Conservation (phyloP, 2,797 vertebrate genomes). For the Sus cebifrons region DNA sequence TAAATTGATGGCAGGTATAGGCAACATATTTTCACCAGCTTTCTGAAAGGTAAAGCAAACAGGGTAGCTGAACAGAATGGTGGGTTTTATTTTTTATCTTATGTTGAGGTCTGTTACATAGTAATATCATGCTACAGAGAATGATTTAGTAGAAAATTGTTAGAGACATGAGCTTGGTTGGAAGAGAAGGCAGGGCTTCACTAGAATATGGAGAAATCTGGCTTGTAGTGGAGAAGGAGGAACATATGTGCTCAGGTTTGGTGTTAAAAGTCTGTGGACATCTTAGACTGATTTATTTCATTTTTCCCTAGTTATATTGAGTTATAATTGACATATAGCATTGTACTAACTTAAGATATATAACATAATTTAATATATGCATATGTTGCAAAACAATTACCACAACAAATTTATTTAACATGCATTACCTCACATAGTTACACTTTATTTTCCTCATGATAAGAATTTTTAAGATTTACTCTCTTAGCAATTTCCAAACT, state of each 20-base stretch:
- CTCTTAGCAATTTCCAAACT: not conserved
- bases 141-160: slow-evolving; percentile 9
- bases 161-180: not conserved
- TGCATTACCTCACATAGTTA: not conserved
- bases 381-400: not conserved
- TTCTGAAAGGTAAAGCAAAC: not conserved
- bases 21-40: not conserved
- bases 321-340: not conserved
- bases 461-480: not conserved
- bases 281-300: not conserved
- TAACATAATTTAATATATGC: not conserved
- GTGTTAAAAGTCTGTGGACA: not conserved
- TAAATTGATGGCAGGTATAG: not conserved
- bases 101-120: not conserved
- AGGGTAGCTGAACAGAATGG: not conserved
- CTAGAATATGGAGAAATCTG: not conserved
- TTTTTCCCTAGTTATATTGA: not conserved
- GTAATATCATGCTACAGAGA: slow-evolving; percentile 4
- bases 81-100: not conserved
- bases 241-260: not conserved
- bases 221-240: not conserved
- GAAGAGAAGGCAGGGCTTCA: not conserved
- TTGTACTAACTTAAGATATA: not conserved
- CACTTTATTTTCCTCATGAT: not conserved
- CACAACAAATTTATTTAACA: not conserved